Evolutionary conservation across 2,113 vertebrate genomes (phyloP).

Genomic region (Laterallus jamaicensis): DNA sequence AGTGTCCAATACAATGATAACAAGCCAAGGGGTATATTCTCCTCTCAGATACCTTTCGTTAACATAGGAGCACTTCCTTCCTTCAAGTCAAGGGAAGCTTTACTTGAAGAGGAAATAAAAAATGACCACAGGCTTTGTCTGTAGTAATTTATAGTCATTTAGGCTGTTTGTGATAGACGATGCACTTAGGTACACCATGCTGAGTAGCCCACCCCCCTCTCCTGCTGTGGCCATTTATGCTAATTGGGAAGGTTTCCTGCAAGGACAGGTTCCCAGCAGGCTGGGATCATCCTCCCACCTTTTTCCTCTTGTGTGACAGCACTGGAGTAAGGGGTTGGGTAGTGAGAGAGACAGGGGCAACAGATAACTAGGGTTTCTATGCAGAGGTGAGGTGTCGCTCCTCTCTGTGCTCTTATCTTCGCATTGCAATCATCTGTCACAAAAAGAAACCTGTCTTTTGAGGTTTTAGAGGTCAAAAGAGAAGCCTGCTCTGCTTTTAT

Average conservation of each 20-base stretch:
- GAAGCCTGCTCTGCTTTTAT: neutral
- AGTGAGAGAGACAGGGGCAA: neutral
- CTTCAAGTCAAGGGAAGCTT: neutral
- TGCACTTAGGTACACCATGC: neutral
- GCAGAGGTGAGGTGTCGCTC: neutral
- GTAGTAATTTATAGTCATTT: neutral
- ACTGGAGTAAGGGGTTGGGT: neutral
- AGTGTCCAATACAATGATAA: neutral
- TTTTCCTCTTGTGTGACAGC: neutral
- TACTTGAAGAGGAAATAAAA: neutral
- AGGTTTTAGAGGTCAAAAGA: neutral
- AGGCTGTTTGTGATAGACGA: neutral
- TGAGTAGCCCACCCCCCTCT: neutral
- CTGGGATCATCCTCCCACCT: neutral
- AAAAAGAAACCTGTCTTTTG: neutral
- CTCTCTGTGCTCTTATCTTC: neutral
- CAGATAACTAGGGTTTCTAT: neutral
- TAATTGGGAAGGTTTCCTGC: neutral
- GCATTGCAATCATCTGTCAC: neutral
- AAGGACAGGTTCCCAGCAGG: neutral
- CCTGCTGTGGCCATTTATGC: neutral
- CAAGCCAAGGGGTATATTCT: neutral
- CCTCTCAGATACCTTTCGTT: neutral
- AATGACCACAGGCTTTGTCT: neutral
- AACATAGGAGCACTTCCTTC: neutral